Percentiles rank a stretch among this genome's conserved stretches.
These are phyloP conservation scores for Nycteola revayana DNA, from an alignment of 2,888 invertebrate species.

Conservation along the genomic window DNA sequence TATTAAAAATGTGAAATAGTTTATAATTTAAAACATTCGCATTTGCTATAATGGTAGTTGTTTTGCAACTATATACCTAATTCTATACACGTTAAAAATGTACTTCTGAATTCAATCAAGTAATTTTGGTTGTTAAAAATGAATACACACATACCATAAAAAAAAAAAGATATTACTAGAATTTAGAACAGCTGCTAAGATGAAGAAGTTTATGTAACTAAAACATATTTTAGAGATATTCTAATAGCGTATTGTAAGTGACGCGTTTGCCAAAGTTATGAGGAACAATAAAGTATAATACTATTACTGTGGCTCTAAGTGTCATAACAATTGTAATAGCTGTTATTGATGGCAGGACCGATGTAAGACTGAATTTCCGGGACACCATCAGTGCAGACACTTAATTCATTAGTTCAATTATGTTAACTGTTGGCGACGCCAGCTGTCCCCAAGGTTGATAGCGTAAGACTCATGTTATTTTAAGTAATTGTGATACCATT, in stretches of 20 bases:
- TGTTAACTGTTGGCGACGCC: slow-evolving; percentile 23
- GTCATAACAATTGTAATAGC: slow-evolving; percentile 16
- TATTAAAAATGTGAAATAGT: too few species aligned
- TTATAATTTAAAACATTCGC: too few species aligned
- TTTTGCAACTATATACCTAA: too few species aligned
- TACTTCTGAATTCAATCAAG: too few species aligned
- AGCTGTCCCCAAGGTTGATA: slow-evolving; percentile 11
- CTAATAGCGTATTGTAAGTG: slow-evolving; percentile 19
- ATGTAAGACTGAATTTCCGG: slow-evolving; percentile 41
- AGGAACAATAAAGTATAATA: slow-evolving; percentile 26
- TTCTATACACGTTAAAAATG: too few species aligned
- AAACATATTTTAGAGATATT: slow-evolving; percentile 8
- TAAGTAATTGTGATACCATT: slow-evolving; percentile 39
- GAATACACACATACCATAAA: too few species aligned
- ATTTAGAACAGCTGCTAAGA: slow-evolving; percentile 11
- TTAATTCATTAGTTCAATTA: slow-evolving; percentile 37
- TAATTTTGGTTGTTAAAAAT: too few species aligned
- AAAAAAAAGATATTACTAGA: too few species aligned
- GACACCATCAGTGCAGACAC: slow-evolving; percentile 28
- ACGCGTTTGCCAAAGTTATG: slow-evolving; percentile 37
- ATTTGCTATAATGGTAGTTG: too few species aligned
- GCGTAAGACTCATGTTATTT: slow-evolving; percentile 27
- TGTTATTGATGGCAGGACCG: slow-evolving; percentile 20
- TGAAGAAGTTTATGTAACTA: slow-evolving; percentile 12
- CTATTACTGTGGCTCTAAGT: slow-evolving; percentile 19